Evolutionary conservation across 2,888 invertebrate genomes (phyloP), one percentile per base, ranked within the genome.

Genomic region (Parnassius smintheus): DNA sequence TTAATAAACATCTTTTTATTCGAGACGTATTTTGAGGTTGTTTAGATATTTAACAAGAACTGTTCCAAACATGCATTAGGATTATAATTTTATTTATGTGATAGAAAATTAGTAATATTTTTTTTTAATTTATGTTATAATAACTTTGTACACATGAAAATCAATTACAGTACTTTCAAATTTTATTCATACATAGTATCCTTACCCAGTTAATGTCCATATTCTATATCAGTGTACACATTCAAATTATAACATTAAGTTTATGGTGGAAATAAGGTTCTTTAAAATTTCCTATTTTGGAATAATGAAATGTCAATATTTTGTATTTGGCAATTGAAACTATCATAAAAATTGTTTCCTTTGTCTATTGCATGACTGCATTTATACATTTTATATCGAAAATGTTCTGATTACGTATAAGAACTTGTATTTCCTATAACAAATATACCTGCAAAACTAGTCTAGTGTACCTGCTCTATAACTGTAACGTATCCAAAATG

Each of bases 51-150:
- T 58, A 45, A 18, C 58, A 59, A 54, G 25, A 42, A 56, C 42
- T 62, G 48, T 61, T 62, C 13, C 52, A 49, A 65, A 59, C 13
- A 62, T 53, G 56, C 63, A 52, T 58, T 66, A 63, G 63, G 57
- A 51, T 68, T 56, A 64, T 55, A 10, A 59, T 67, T 55, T 70
- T 68, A 70, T 76, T 77, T 75, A 80, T 83, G 82, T 85, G 78
- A 81, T 83, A 80, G 70, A 72, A 65, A 42, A 51, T 53, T 81
- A 82, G 77, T 78, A 69, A 76, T 78, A 77, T 68, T 70, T 69
- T 66, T 65, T 56, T 60, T 59, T 63, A 59, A 59, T 63, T 63
- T 65, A 62, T 51, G 12, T 59, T 59, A 59, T 48, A 61, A 48
- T 44, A 56, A 8, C 44, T 25, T 55, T 62, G 59, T 58, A 46